Percentiles rank a stretch among this genome's conserved stretches.
phyloP scores from a whole-genome alignment of 2,113 vertebrate species.

The Oreotragus oreotragus region DNA sequence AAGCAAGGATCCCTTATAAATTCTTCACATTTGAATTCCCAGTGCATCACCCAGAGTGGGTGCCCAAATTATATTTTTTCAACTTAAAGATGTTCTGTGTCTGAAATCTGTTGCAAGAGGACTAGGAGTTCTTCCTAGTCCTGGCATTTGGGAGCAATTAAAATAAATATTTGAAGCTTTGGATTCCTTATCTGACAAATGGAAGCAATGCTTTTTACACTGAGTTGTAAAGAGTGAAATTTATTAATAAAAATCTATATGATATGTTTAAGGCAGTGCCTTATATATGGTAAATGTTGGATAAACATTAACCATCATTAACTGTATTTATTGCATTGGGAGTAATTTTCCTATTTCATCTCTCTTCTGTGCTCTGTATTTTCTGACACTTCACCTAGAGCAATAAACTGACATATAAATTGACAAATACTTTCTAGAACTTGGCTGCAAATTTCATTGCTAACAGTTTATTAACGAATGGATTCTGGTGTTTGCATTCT shows the following conservation, averaged over 20 bases:
- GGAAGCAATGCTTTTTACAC: background rate
- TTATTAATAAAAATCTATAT: background rate
- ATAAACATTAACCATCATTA: background rate
- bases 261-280: background rate
- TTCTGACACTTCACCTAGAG: background rate
- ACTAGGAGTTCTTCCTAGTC: background rate
- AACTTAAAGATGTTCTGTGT: background rate
- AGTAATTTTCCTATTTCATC: background rate
- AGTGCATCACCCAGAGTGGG: background rate
- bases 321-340: background rate
- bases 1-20: background rate
- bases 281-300: background rate
- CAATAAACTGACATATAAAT: background rate
- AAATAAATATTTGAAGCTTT: background rate
- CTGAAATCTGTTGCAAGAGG: background rate
- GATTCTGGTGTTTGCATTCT: background rate
- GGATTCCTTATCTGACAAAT: background rate
- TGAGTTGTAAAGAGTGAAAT: background rate
- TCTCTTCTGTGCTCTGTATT: background rate
- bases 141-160: background rate
- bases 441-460: background rate
- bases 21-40: background rate
- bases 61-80: background rate
- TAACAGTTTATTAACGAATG: slow-evolving; percentile 34
- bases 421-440: background rate